Evolutionary conservation across 1,140 invertebrate genomes (phyloP).

Genomic region (Phenacoccus solenopsis): DNA sequence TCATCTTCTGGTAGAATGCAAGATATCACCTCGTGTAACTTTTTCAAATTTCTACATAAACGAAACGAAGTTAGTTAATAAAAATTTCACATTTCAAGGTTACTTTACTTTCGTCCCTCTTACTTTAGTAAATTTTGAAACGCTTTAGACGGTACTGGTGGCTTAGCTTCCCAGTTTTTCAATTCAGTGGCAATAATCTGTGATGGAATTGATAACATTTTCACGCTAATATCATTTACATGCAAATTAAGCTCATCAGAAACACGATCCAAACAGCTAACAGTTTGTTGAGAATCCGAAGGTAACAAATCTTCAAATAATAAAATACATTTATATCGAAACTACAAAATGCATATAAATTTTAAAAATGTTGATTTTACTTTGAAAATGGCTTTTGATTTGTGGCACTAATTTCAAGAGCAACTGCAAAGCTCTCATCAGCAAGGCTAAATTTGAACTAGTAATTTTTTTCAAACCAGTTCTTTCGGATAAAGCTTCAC

Average conservation of each 20-base stretch:
- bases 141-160: conserved; percentile 83
- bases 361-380: conserved; percentile 22
- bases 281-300: not conserved
- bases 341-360: too few relatives aligned
- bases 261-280: conserved; percentile 24
- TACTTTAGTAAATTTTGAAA: conserved; percentile 76
- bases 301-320: not conserved
- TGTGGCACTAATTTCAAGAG: conserved; percentile 63
- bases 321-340: too few relatives aligned
- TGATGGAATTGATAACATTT: conserved; percentile 79
- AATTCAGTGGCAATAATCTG: conserved; percentile 65
- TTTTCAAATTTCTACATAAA: conserved; percentile 63
- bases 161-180: conserved; percentile 78
- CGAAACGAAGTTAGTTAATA: conserved; percentile 33
- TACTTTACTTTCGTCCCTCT: conserved; percentile 9
- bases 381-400: conserved; percentile 51
- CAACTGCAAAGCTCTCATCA: conserved; percentile 72
- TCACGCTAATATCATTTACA: conserved; percentile 78
- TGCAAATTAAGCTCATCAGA: conserved; percentile 40
- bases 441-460: conserved; percentile 82
- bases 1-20: conserved; percentile 60
- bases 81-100: conserved; percentile 5
- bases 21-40: conserved; percentile 82
- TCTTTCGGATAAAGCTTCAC: conserved; percentile 76
- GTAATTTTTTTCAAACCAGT: conserved; percentile 94